Evolutionary conservation across 2,113 vertebrate species (phyloP).

Genomic region (Lepidothrix coronata): DNA sequence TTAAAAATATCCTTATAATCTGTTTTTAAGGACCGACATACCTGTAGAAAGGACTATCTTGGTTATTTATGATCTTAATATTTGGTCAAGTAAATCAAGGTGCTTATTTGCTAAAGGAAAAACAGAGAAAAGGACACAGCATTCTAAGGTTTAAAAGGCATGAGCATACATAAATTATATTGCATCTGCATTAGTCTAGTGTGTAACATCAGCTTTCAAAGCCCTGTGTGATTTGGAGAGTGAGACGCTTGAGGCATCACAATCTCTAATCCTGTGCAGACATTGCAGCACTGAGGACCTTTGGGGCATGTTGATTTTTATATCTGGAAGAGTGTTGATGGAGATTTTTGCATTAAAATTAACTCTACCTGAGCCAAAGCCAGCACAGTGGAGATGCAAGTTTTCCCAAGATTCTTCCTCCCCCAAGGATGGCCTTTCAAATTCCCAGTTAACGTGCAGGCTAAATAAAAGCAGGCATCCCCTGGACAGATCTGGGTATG

Average conservation of each 20-base stretch:
- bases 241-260: neutral
- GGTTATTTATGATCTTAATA: neutral
- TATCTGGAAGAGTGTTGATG: neutral
- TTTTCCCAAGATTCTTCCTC: neutral
- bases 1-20: neutral
- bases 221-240: neutral
- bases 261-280: neutral
- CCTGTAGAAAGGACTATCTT: neutral
- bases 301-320: neutral
- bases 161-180: rapidly evolving
- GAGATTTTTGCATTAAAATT: neutral
- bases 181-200: neutral
- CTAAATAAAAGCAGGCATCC: neutral
- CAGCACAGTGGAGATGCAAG: neutral
- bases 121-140: neutral
- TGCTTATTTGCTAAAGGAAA: neutral
- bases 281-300: rapidly evolving
- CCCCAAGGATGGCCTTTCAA: neutral
- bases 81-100: neutral
- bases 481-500: neutral
- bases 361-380: neutral
- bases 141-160: neutral
- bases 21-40: neutral
- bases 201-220: neutral
- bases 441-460: neutral